These are phyloP conservation scores for Artibeus jamaicensis DNA, from an alignment of 2,797 vertebrate species.

Conservation along the genomic window DNA sequence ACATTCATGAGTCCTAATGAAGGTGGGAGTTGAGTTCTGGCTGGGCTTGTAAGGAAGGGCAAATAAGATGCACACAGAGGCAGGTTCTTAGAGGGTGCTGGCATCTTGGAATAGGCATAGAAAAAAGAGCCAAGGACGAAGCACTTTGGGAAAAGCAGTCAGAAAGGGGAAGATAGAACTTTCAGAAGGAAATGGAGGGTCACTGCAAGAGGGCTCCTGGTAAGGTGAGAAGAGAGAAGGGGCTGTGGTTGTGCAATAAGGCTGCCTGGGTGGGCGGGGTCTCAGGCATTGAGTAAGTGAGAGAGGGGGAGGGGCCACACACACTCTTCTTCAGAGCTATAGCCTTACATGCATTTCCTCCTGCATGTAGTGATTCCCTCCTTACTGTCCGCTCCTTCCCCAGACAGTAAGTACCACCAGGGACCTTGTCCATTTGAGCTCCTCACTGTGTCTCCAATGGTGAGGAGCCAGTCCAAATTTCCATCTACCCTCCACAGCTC, in stretches of 20 bases:
- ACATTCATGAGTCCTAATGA: background rate
- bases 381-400: background rate
- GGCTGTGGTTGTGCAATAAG: no score
- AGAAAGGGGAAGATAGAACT: background rate
- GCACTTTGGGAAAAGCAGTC: background rate
- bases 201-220: background rate
- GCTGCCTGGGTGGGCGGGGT: accelerated
- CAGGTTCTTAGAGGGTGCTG: background rate
- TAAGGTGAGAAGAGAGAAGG: background rate
- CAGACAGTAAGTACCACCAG: background rate
- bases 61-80: background rate
- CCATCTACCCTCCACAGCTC: no score
- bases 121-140: background rate
- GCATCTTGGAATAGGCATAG: background rate
- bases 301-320: background rate
- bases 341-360: background rate
- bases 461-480: no score
- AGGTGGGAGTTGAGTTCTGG: background rate
- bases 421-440: background rate
- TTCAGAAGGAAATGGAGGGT: background rate
- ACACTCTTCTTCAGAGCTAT: background rate
- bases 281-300: accelerated
- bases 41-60: background rate
- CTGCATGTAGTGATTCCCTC: background rate
- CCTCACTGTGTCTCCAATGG: background rate